Conservation (phyloP, 2,113 vertebrate species). For the Vidua chalybeata region DNA sequence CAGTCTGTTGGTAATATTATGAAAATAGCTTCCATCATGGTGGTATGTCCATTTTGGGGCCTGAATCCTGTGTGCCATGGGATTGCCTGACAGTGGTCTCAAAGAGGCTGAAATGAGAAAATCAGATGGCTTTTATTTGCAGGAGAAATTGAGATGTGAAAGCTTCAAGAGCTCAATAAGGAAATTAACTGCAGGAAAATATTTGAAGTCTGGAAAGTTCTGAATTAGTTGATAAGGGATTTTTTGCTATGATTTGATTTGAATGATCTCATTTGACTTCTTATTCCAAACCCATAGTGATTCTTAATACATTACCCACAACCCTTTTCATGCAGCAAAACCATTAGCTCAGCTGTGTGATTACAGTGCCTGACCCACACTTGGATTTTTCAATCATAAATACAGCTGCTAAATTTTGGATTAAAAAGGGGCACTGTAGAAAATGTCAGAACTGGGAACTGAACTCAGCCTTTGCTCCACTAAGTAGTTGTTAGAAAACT, state of each 20-base stretch:
- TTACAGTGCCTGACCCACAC: neutral
- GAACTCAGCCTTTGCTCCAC: neutral
- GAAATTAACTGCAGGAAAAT: neutral
- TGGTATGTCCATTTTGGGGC: neutral
- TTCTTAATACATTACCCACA: neutral
- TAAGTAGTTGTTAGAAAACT: neutral
- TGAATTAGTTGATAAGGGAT: neutral
- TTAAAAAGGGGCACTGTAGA: neutral
- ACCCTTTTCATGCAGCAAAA: neutral
- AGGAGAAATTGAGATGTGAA: neutral
- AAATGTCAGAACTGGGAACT: neutral
- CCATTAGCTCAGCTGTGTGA: neutral
- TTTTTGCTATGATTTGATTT: slow-evolving; percentile 1
- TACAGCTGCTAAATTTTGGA: neutral
- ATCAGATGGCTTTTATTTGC: neutral
- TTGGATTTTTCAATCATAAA: slow-evolving; percentile 1
- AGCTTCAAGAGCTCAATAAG: neutral
- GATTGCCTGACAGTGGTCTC: neutral
- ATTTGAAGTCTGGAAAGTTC: neutral
- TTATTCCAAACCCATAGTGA: neutral
- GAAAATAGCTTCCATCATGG: neutral
- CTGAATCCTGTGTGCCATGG: neutral
- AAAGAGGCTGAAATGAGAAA: neutral
- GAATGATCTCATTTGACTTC: neutral
- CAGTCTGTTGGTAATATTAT: neutral